phyloP scores from a whole-genome alignment of 1,140 invertebrate genomes.

The Nymphalis io region DNA sequence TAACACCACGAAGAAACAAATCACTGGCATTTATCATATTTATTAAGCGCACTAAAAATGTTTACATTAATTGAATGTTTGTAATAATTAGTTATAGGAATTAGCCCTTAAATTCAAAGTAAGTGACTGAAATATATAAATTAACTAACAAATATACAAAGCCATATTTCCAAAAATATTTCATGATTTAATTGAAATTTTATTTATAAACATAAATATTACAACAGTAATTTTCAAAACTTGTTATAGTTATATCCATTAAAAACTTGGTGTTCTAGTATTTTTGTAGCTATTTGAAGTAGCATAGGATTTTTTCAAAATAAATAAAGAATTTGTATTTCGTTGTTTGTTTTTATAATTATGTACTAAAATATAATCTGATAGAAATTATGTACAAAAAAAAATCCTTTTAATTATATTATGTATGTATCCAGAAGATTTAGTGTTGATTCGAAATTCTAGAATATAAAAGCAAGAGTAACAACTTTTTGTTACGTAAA shows the following conservation, averaged over 20 bases:
- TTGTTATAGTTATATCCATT: conserved; percentile 17
- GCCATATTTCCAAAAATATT: background rate
- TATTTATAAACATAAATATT: conserved; percentile 2
- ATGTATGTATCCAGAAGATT: too few species aligned
- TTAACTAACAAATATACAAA: background rate
- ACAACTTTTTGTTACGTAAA: background rate
- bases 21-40: background rate
- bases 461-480: background rate
- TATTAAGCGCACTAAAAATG: background rate
- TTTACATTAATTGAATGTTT: background rate
- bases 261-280: conserved; percentile 27
- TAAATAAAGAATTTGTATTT: conserved; percentile 22
- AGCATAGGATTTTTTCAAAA: conserved; percentile 26
- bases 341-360: background rate
- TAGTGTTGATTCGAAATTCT: too few species aligned
- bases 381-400: too few species aligned
- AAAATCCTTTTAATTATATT: too few species aligned
- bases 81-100: background rate
- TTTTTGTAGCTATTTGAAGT: conserved; percentile 34
- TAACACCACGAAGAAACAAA: background rate
- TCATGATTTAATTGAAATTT: background rate
- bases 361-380: too few species aligned
- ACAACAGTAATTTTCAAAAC: conserved; percentile 1
- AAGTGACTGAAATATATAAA: background rate
- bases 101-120: background rate